These are phyloP conservation scores for Trimorus sp. DNA, from an alignment of 2,888 invertebrate genomes.

Conservation along the genomic window DNA sequence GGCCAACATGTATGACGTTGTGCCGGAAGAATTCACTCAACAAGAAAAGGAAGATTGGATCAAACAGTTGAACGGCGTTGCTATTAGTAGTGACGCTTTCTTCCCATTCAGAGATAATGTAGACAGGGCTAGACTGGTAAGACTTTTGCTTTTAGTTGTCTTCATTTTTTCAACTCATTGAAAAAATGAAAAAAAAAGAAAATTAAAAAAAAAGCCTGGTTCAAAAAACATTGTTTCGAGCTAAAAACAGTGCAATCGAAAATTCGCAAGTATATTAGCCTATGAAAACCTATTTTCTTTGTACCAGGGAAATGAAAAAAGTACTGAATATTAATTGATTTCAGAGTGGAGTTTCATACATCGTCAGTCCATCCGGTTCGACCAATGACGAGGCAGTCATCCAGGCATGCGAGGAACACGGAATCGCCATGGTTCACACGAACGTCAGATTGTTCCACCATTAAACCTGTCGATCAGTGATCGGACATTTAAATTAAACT, in stretches of 20 bases:
- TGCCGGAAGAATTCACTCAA: slow-evolving; percentile 88
- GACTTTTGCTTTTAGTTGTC: neutral
- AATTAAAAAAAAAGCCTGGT: too few relatives aligned
- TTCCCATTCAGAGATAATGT: slow-evolving; percentile 99
- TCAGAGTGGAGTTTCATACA: slow-evolving; percentile 96
- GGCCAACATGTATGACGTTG: slow-evolving; percentile 88
- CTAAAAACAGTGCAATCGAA: too few relatives aligned
- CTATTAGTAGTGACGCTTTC: slow-evolving; percentile 96
- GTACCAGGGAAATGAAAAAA: too few relatives aligned
- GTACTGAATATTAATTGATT: slow-evolving; percentile 70
- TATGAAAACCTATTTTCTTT: too few relatives aligned
- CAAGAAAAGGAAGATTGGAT: slow-evolving; percentile 88
- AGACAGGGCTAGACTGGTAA: slow-evolving; percentile 93
- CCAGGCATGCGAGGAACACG: slow-evolving; percentile 95
- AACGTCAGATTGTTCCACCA: slow-evolving; percentile 97
- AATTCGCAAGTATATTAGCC: too few relatives aligned
- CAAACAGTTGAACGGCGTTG: slow-evolving; percentile 88
- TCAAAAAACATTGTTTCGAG: too few relatives aligned
- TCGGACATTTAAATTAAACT: too few relatives aligned
- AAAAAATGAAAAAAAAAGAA: too few relatives aligned
- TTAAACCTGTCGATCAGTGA: slow-evolving; percentile 81
- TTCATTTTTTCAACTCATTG: too few relatives aligned
- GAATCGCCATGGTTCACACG: slow-evolving; percentile 93
- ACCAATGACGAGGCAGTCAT: slow-evolving; percentile 95
- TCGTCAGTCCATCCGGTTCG: slow-evolving; percentile 97